These are phyloP conservation scores for Smutsia temminckii DNA, from an alignment of 2,797 vertebrate species.

Conservation along the genomic window DNA sequence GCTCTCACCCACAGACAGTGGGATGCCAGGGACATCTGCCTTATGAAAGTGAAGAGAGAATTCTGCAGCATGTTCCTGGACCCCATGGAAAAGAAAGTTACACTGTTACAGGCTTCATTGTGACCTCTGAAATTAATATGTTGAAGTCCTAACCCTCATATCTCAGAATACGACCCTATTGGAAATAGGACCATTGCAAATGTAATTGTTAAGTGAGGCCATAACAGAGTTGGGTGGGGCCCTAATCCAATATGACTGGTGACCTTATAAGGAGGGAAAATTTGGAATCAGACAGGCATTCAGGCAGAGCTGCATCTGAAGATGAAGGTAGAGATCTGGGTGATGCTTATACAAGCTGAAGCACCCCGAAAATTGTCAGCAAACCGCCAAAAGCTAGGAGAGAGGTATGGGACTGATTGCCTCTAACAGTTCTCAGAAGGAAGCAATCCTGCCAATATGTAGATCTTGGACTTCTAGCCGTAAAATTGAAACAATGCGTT, in stretches of 20 bases:
- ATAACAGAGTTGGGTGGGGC: background rate
- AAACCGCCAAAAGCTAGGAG: background rate
- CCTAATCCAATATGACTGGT: background rate
- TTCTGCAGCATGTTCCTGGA: background rate
- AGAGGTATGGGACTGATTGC: too few species aligned
- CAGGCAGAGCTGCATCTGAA: background rate
- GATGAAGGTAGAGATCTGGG: background rate
- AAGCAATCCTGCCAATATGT: background rate
- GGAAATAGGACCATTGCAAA: background rate
- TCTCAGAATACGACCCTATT: background rate
- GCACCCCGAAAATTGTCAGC: background rate
- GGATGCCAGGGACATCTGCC: background rate
- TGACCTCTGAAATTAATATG: background rate
- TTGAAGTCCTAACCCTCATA: background rate
- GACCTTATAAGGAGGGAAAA: background rate
- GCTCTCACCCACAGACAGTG: background rate
- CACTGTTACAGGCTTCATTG: too few species aligned
- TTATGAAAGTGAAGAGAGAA: background rate
- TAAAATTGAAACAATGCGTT: background rate
- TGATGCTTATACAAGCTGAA: background rate
- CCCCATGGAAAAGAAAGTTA: background rate
- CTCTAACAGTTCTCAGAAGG: background rate
- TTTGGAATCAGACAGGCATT: background rate
- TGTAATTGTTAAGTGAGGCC: background rate
- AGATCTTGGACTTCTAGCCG: background rate